A percentile compares a stretch with the other conserved stretches of the same genome.
phyloP scores from a whole-genome alignment of 2,888 invertebrate genomes.

The Petrolisthes cinctipes region DNA sequence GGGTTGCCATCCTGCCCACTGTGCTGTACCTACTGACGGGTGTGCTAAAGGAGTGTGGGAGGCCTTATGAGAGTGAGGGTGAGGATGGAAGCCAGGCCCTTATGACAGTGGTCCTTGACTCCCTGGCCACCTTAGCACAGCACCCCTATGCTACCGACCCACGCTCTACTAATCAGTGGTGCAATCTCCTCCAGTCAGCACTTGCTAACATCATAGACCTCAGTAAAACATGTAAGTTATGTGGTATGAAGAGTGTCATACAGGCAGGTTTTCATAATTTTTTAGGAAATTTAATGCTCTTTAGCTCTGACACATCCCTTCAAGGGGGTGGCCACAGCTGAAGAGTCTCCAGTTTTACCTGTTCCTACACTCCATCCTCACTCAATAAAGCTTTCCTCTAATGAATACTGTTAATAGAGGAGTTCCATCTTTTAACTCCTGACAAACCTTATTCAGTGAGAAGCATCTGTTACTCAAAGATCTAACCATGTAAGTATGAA shows the following conservation, averaged over 20 bases:
- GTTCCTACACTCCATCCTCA: too few species aligned
- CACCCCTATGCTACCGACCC: constrained; percentile 78
- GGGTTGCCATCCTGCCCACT: constrained; percentile 89
- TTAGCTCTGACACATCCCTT: too few species aligned
- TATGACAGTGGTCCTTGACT: constrained; percentile 38
- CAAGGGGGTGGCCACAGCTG: too few species aligned
- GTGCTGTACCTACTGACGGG: constrained; percentile 91
- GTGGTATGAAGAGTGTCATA: background rate
- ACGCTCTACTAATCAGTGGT: constrained; percentile 79
- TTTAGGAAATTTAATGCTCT: background rate
- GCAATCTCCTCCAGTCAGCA: constrained; percentile 85
- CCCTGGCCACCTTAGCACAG: constrained; percentile 69
- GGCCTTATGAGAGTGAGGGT: background rate
- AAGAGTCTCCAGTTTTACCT: too few species aligned
- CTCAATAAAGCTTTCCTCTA: too few species aligned
- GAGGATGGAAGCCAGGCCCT: constrained; percentile 10
- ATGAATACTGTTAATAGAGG: too few species aligned
- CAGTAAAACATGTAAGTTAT: constrained; percentile 78
- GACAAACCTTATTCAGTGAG: too few species aligned
- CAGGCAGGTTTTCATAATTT: background rate
- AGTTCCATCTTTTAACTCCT: too few species aligned
- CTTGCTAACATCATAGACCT: constrained; percentile 90
- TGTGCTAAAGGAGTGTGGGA: constrained; percentile 74
- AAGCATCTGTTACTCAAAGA: too few species aligned
- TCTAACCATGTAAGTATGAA: too few species aligned